Base-by-base conservation (phyloP, 1,140 invertebrate genomes). In the Zeugodacus cucurbitae region DNA sequence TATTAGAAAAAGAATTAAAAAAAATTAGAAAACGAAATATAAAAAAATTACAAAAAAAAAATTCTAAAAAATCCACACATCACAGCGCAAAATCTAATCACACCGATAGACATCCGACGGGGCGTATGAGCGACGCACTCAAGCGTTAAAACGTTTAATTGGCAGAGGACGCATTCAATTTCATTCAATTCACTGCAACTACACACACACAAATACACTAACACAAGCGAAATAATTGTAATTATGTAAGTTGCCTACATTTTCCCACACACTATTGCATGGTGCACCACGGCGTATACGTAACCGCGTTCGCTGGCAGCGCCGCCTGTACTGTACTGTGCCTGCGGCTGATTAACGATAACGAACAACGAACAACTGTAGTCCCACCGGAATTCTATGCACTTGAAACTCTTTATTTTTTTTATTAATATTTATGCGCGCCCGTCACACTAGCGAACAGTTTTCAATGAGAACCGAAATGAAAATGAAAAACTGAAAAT, bases 131-230 rank as follows among this genome's bases (percentile, higher is more conserved):
- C 34, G 34, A 74, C 67, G 67, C 67, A 14, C 67, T 74, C 32
- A 22, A 74, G 67, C 67, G 67, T 37, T 37, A 74, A 74, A 74
- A 74, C 67, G 34, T 41, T 74, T 74, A 74, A 74, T 74, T 74
- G 67, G 22, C 67, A 41, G 67, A 74, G 67, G 67, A 74, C 67
- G 67, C 67, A 41, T 74, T 41, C 67, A 74, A 74, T 74, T 74
- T 74, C 67, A 74, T 37, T 37, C 32, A 74, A 74, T 74, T 74
- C 67, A 41, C 34, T 37, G 29, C 34, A 57, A 57, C n/a, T 17
- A 11, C 64, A 41, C 67, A n/a, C 67, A 74, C 32, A 22, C 67
- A 74, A 34, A 74, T 17, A 41, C 34, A 67, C 64, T 32, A 7
- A 67, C 59, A 62, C n/a, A 11, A 26, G 11, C 29, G 26, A 3